phyloP scores from a whole-genome alignment of 2,888 invertebrate species.

The Xestoiulus laeticollis region DNA sequence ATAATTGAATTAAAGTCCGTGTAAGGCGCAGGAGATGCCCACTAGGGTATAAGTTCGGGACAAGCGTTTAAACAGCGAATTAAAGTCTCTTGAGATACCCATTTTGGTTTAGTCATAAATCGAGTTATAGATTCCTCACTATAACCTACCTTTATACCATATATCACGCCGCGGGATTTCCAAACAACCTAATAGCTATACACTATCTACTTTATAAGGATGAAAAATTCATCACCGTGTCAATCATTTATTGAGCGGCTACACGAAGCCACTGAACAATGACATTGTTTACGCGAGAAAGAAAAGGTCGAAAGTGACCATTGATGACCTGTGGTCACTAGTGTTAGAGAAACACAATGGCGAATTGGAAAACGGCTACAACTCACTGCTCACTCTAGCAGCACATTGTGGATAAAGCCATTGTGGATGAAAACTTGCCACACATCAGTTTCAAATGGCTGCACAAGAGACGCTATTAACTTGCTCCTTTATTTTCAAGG shows the following conservation, averaged over 20 bases:
- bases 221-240: background rate
- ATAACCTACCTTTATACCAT: background rate
- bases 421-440: no score
- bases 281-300: background rate
- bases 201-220: background rate
- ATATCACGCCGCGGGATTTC: background rate
- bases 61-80: conserved; percentile 28
- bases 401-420: no score
- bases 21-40: background rate
- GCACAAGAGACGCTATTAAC: no score
- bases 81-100: background rate
- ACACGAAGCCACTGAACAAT: background rate
- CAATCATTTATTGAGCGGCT: background rate
- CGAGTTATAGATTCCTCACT: conserved; percentile 28
- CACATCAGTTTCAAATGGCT: no score
- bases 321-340: background rate
- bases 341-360: background rate
- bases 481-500: no score
- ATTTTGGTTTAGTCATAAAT: background rate
- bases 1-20: conserved; percentile 12
- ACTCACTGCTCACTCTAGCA: no score
- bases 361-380: no score
- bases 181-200: background rate
- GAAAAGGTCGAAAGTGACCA: background rate
- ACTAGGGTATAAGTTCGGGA: background rate